These are phyloP conservation scores for Notospermus geniculatus DNA, from an alignment of 1,140 invertebrate species.

Conservation along the genomic window DNA sequence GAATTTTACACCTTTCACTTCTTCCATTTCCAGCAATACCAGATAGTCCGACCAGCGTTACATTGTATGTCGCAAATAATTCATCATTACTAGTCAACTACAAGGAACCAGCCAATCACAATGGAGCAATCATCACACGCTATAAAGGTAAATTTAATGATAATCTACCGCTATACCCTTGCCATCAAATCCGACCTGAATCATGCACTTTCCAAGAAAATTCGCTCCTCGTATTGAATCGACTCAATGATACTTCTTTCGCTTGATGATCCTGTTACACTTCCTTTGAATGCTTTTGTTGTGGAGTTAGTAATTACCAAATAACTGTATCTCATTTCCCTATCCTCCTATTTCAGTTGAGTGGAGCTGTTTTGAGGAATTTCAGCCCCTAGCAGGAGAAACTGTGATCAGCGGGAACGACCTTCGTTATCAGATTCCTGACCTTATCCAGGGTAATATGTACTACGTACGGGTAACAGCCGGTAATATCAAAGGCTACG, in stretches of 20 bases:
- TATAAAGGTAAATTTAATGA: slow-evolving; percentile 82
- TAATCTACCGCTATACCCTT: too few relatives aligned
- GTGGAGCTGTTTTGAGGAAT: slow-evolving; percentile 78
- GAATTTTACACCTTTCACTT: too few relatives aligned
- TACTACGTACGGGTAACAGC: slow-evolving; percentile 82
- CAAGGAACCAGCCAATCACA: slow-evolving; percentile 66
- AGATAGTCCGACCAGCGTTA: slow-evolving; percentile 72
- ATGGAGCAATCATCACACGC: slow-evolving; percentile 79
- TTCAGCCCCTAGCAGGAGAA: slow-evolving; percentile 73
- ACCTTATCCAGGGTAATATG: slow-evolving; percentile 74
- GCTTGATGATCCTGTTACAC: neutral
- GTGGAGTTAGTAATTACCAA: too few relatives aligned
- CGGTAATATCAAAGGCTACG: slow-evolving; percentile 87
- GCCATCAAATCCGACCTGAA: too few relatives aligned
- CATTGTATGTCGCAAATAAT: slow-evolving; percentile 78
- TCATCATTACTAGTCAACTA: slow-evolving; percentile 74
- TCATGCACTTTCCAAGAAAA: too few relatives aligned
- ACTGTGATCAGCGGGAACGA: slow-evolving; percentile 50
- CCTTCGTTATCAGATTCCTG: slow-evolving; percentile 62
- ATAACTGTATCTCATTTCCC: neutral
- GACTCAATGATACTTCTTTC: neutral
- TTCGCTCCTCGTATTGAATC: too few relatives aligned
- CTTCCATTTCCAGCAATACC: slow-evolving; percentile 65
- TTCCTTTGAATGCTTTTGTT: too few relatives aligned
- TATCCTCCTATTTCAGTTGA: slow-evolving; percentile 56